Base-by-base conservation (phyloP, 1,140 invertebrate species). In the Gryllus bimaculatus region DNA sequence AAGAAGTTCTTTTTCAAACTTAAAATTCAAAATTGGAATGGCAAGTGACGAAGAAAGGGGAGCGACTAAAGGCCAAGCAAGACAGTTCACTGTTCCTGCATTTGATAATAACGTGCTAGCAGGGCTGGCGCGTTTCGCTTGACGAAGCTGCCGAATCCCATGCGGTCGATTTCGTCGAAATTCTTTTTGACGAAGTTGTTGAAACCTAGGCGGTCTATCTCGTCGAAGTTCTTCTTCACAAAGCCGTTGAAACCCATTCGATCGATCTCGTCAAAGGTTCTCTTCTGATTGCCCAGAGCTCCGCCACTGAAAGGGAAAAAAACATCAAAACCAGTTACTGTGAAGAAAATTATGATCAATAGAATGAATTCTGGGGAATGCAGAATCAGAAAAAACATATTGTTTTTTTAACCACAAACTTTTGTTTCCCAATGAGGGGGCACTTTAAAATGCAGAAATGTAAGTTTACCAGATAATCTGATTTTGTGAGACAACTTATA, bases 111-210 rank as follows among this genome's bases (percentile, higher is more conserved):
- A 26, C 74, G 79, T 18, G 26, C 73, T 15, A 75, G 79, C 15
- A 78, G 77, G 5, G 15, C 18, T n/a, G 76, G 54, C 48, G 73
- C 79, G n/a, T 74, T 75, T 73, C 83, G 82, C 79, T 86, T 87
- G 48, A 84, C 82, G 82, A 88, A 87, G 26, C 83, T 83, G 18
- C 82, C 82, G 81, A 88, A 87, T 8, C 85, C 87, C 18, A 85
- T 85, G 18, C 87, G 85, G 83, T 91, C 90, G 81, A 91, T 90
- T 82, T 91, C 90, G 82, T 91, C 90, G 82, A 91, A 90, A 83
- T 90, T 90, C 75, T 87, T 83, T 83, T 88, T 86, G 73, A 82
- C 81, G 80, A 86, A 84, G 76, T 80, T 82, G 80, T 82, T 79
- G 80, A 82, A 82, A 78, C 79, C 78, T 79, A 76, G 87, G 13